phyloP scores from a whole-genome alignment of 2,888 invertebrate species.

The Diplolepis rosae region DNA sequence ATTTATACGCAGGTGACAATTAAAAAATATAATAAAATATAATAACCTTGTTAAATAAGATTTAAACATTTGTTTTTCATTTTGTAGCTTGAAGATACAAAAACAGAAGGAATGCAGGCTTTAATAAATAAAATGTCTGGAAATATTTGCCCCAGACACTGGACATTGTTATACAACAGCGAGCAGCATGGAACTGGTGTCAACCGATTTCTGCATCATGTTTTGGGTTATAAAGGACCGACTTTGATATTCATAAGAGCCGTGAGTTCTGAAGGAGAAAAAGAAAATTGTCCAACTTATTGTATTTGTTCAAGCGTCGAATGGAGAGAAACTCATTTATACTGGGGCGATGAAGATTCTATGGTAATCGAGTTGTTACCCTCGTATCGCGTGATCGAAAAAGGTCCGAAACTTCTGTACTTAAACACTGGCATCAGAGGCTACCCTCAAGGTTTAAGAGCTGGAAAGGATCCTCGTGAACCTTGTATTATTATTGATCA shows the following conservation, averaged over 20 bases:
- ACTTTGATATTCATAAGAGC: conserved; percentile 76
- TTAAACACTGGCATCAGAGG: conserved; percentile 89
- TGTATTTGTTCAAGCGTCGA: conserved; percentile 86
- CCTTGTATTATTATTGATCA: conserved; percentile 84
- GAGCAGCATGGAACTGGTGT: conserved; percentile 90
- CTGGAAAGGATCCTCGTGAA: conserved; percentile 86
- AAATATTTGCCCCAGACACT: conserved; percentile 79
- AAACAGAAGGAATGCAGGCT: conserved; percentile 56
- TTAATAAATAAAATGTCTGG: conserved; percentile 68
- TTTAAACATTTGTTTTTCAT: neutral
- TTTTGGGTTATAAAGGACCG: conserved; percentile 82
- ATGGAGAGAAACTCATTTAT: conserved; percentile 90
- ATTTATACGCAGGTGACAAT: conserved; percentile 69
- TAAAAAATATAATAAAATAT: too few species aligned
- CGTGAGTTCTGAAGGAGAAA: conserved; percentile 70
- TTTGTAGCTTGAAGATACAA: conserved; percentile 50
- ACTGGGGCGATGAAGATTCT: conserved; percentile 88
- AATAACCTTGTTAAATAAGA: too few species aligned
- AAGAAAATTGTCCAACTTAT: conserved; percentile 79
- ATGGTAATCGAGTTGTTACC: conserved; percentile 86
- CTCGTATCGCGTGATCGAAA: conserved; percentile 78
- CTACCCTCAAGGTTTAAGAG: conserved; percentile 88
- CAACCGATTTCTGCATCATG: conserved; percentile 92
- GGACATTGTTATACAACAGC: conserved; percentile 89
- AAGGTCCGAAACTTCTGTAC: conserved; percentile 86